Percentiles rank a stretch among this genome's conserved stretches.
Conservation (phyloP, 2,888 invertebrate species). For the Hydrotaea cyrtoneurina region DNA sequence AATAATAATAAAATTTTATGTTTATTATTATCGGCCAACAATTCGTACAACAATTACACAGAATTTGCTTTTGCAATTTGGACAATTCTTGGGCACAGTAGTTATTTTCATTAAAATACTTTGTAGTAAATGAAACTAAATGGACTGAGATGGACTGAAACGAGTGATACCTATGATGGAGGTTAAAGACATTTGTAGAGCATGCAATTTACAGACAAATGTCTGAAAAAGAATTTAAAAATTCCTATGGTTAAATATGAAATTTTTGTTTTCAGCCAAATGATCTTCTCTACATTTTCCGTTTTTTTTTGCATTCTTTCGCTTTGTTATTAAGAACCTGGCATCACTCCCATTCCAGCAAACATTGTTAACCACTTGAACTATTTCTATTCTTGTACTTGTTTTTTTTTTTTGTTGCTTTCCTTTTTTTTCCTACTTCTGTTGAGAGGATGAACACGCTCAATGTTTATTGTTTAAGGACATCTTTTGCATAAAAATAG, state of each 20-base stretch:
- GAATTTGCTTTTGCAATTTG: not conserved
- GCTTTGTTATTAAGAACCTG: not conserved
- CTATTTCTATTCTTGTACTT: not conserved
- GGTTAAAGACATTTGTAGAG: no score
- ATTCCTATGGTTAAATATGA: no score
- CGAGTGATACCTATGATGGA: no score
- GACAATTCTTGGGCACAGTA: not conserved
- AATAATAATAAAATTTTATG: slow-evolving; percentile 63
- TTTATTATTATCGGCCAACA: slow-evolving; percentile 54
- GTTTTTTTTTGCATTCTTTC: no score
- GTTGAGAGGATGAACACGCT: not conserved
- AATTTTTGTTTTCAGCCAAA: no score
- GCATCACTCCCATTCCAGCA: not conserved
- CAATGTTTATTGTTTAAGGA: slow-evolving; percentile 10
- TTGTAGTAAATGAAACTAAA: slow-evolving; percentile 1
- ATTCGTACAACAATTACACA: slow-evolving; percentile 59
- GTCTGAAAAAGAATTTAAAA: no score
- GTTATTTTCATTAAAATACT: slow-evolving; percentile 6
- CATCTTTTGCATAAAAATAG: not conserved
- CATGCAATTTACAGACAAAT: no score
- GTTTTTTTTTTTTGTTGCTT: not conserved
- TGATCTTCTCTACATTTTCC: no score
- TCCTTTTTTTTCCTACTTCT: not conserved
- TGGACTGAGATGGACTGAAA: not conserved
- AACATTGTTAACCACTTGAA: not conserved